A percentile compares a stretch with the other conserved stretches of the same genome.
Evolutionary conservation across 2,888 invertebrate genomes (phyloP).

Genomic region (Hirtodrosophila duncani): DNA sequence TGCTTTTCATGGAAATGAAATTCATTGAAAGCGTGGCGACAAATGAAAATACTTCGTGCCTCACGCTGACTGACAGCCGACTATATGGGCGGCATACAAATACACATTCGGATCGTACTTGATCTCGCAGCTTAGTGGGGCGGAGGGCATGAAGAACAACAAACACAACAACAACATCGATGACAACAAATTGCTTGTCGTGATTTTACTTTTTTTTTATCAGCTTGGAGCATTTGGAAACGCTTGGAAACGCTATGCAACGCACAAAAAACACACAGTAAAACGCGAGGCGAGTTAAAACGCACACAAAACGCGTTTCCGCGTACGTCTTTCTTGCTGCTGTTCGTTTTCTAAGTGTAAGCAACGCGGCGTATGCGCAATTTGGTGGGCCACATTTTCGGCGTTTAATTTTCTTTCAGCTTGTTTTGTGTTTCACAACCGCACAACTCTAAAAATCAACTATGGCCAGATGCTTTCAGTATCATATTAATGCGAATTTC

Average conservation of each 20-base stretch:
- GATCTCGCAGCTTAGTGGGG: neutral
- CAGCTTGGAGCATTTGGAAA: too few relatives aligned
- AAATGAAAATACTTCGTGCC: too few relatives aligned
- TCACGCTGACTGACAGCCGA: neutral
- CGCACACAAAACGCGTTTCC: constrained; percentile 15
- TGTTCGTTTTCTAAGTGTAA: constrained; percentile 16
- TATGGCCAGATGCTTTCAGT: too few relatives aligned
- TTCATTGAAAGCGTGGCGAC: constrained; percentile 53
- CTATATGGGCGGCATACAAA: constrained; percentile 7
- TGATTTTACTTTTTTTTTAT: too few relatives aligned
- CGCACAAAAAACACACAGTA: constrained; percentile 30
- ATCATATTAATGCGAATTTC: constrained; percentile 2
- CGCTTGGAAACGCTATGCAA: too few relatives aligned
- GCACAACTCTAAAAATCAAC: too few relatives aligned
- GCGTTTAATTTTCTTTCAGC: neutral
- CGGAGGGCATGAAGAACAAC: too few relatives aligned
- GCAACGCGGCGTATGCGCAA: constrained; percentile 26
- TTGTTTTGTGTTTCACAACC: neutral
- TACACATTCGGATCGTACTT: constrained; percentile 8
- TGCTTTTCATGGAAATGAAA: constrained; percentile 57
- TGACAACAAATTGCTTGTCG: constrained; percentile 25
- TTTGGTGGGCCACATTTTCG: constrained; percentile 33
- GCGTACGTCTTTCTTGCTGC: constrained; percentile 3
- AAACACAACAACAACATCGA: constrained; percentile 1
- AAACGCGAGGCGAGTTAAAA: constrained; percentile 19